Evolutionary conservation across 2,797 vertebrate species (phyloP).

Genomic region (Carduelis carduelis): DNA sequence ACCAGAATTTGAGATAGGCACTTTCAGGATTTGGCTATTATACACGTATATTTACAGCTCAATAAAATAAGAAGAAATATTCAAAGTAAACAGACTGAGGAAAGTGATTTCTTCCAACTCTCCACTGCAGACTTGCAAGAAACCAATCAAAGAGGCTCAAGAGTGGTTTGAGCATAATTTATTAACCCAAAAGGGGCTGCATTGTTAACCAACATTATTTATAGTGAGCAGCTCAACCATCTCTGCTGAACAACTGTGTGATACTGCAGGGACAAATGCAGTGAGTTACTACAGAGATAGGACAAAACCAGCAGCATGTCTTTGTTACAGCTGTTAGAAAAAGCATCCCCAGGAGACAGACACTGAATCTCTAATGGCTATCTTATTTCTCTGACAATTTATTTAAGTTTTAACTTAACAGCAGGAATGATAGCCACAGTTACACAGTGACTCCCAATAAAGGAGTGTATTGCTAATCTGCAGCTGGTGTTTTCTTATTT

Average conservation of each 20-base stretch:
- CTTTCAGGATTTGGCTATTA: neutral
- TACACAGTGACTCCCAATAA: conserved; percentile 55
- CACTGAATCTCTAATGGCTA: conserved; percentile 65
- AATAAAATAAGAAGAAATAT: conserved; percentile 34
- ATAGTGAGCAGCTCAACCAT: conserved; percentile 28
- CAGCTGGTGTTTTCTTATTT: conserved; percentile 68
- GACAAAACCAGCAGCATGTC: conserved; percentile 57
- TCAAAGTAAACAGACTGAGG: conserved; percentile 23
- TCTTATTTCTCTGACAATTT: conserved; percentile 67
- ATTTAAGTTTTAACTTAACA: conserved; percentile 69
- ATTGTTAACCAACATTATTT: conserved; percentile 60
- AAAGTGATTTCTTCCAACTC: conserved; percentile 46
- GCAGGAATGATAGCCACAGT: conserved; percentile 56
- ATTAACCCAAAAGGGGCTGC: conserved; percentile 30
- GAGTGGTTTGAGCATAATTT: conserved; percentile 24
- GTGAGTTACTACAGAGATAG: conserved; percentile 51
- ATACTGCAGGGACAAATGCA: conserved; percentile 56
- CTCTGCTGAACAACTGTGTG: conserved; percentile 28
- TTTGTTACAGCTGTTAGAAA: conserved; percentile 64
- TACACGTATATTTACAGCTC: neutral
- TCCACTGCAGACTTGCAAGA: conserved; percentile 36
- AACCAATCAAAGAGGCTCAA: conserved; percentile 35
- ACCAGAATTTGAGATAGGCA: neutral
- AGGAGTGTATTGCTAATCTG: conserved; percentile 46
- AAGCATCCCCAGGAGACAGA: conserved; percentile 55